Evolutionary conservation across 2,797 vertebrate genomes (phyloP).

Genomic region (Leuciscus waleckii): DNA sequence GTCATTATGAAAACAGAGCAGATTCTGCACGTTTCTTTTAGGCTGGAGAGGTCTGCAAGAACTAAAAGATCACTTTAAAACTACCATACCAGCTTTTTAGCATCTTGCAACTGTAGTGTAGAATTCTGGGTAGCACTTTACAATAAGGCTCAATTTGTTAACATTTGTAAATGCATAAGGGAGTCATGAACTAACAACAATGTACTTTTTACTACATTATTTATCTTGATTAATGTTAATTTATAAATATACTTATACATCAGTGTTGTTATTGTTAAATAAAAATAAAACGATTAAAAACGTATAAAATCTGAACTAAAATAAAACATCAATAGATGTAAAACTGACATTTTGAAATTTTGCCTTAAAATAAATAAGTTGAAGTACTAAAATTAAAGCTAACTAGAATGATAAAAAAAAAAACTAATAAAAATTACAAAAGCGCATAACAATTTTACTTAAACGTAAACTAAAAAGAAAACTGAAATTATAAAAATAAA

Average conservation of each 20-base stretch:
- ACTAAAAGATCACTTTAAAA: constrained; percentile 14
- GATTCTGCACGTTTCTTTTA: background rate
- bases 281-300: background rate
- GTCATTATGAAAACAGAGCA: background rate
- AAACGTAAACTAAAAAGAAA: background rate
- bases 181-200: background rate
- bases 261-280: background rate
- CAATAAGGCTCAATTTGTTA: background rate
- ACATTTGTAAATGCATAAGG: background rate
- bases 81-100: constrained; percentile 15
- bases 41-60: constrained; percentile 8
- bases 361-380: background rate
- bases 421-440: background rate
- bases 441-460: no score
- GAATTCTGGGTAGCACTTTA: constrained; percentile 21
- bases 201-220: background rate
- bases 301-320: background rate
- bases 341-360: background rate
- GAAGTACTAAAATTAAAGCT: background rate
- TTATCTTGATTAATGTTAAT: background rate
- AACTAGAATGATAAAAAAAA: background rate
- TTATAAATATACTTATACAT: background rate
- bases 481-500: background rate
- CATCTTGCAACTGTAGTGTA: constrained; percentile 33
- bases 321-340: background rate